Percentiles rank a stretch among this genome's conserved stretches.
These are phyloP conservation scores for Gymnodraco acuticeps DNA, from an alignment of 2,797 vertebrate species.

Conservation along the genomic window DNA sequence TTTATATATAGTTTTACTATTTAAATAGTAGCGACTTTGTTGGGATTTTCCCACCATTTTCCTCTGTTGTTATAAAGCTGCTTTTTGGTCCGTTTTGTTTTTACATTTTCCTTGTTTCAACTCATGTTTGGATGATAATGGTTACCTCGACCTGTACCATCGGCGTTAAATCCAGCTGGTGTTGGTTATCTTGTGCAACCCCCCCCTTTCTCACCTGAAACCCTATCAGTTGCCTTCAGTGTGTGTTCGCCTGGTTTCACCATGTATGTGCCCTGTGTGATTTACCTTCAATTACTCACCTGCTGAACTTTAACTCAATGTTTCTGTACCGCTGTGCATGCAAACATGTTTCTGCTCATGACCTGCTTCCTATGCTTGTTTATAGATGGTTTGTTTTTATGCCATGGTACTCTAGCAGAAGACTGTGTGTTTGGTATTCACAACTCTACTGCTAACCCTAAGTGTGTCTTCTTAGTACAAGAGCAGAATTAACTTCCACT, in stretches of 20 bases:
- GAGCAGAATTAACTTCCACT: background rate
- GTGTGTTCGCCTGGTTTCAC: conserved; percentile 20
- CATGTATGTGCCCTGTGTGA: conserved; percentile 34
- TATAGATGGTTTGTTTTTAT: background rate
- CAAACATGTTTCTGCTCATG: background rate
- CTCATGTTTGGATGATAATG: conserved; percentile 43
- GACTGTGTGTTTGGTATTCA: conserved; percentile 6
- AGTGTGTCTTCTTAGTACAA: background rate
- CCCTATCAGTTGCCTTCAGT: conserved; percentile 61
- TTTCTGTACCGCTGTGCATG: conserved; percentile 17
- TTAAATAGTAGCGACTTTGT: background rate
- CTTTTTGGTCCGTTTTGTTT: conserved; percentile 5
- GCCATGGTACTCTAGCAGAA: conserved; percentile 5
- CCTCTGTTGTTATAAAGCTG: conserved; percentile 17
- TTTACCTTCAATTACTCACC: conserved; percentile 1
- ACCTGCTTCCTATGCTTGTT: background rate
- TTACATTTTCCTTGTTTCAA: conserved; percentile 59
- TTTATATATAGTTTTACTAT: conserved; percentile 3
- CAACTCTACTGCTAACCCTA: background rate
- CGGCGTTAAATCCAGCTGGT: conserved; percentile 21
- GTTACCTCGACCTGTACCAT: conserved; percentile 59
- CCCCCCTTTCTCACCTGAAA: conserved; percentile 23
- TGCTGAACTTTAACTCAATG: conserved; percentile 18
- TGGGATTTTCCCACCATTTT: background rate
- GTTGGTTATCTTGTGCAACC: conserved; percentile 36